Evolutionary conservation across 37 sponge, comb jelly and placozoan genomes (phyloP).

Genomic region (Cliona cf. orientalis): DNA sequence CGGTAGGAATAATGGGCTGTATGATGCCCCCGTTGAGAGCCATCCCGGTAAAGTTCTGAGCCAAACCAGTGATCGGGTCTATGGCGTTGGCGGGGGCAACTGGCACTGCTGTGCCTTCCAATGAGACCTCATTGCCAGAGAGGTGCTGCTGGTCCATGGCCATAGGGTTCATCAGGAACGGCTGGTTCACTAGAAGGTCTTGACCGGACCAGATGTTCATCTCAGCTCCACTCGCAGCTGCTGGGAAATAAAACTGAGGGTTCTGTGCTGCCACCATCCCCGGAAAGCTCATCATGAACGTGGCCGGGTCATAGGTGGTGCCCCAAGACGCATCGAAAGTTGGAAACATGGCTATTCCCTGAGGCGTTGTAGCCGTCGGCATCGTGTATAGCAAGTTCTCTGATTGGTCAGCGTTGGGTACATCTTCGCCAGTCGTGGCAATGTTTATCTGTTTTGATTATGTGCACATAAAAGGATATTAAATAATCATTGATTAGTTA

Average conservation of each 20-base stretch:
- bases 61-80: constrained; percentile 54
- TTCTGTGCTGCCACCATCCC: constrained; percentile 41
- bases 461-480: no score
- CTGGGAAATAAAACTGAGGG: constrained; percentile 45
- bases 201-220: constrained; percentile 70
- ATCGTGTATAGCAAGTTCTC: no score
- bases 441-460: no score
- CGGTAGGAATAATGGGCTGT: neutral
- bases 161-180: constrained; percentile 29
- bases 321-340: constrained; percentile 58
- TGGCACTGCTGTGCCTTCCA: neutral
- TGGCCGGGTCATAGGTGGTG: constrained; percentile 40
- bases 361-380: no score
- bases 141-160: constrained; percentile 49
- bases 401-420: no score
- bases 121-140: neutral
- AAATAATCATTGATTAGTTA: no score
- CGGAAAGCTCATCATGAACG: constrained; percentile 34
- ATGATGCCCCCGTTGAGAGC: constrained; percentile 37
- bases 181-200: constrained; percentile 53
- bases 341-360: no score
- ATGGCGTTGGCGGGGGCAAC: neutral
- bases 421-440: no score
- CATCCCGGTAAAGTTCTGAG: constrained; percentile 51
- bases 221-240: constrained; percentile 15